Evolutionary conservation across 2,113 vertebrate species (phyloP), one percentile per base, ranked within the genome.

Genomic region (Camelus dromedarius): DNA sequence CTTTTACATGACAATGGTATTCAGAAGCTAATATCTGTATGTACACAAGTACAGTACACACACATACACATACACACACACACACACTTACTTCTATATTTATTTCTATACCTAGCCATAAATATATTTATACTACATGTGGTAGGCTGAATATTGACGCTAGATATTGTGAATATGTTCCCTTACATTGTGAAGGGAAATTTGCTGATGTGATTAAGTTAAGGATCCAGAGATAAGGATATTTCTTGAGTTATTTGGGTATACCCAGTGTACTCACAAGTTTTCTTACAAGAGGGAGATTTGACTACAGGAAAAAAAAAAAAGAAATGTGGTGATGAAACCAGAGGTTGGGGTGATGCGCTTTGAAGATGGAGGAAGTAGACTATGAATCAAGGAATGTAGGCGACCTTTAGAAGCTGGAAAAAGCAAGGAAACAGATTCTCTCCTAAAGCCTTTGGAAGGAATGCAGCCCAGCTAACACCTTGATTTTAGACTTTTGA

Each of bases 401-500:
- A 88, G 42, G 54, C 8, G n/a, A 13, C 15, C 26, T 95, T 46
- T 70, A 64, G 46, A 67, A 77, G n/a, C 18, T 76, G 42, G 26
- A 76, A 88, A 96, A 72, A n/a, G 5, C 20, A 79, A 95, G 70
- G 30, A 84, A 69, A 83, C 16, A n/a, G 13, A 26, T 54, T 75
- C n/a, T 50, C 26, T 22, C 35, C 12, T 69, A 66, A 32, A 60
- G 50, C 22, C 38, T 91, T 67, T 28, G 73, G 42, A 75, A 81
- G 28, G 18, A 87, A 54, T 15, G 58, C 18, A 88, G 46, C 11
- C 60, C 16, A n/a, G 7, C 22, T 77, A 20, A 58, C 60, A 67
- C 52, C 22, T 76, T 82, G 58, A 76, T 81, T 76, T 88, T 76
- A 82, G 67, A 87, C 24, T 82, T 76, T 16, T 82, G n/a, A 87